Evolutionary conservation across 2,797 vertebrate species (phyloP).

Genomic region (Neosilurus hyrtlii): DNA sequence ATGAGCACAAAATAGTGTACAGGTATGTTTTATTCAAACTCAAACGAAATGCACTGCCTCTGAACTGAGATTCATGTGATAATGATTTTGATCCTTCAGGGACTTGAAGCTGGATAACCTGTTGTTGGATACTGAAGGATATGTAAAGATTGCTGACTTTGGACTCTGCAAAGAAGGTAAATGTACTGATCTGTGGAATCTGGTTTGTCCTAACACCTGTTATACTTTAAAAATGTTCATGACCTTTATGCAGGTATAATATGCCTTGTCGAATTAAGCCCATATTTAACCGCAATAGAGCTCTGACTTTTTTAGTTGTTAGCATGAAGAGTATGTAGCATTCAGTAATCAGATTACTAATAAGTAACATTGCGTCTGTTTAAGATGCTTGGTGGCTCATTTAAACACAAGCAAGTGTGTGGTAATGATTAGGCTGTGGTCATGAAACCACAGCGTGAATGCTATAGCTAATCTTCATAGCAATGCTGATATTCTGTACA

Average conservation of each 20-base stretch:
- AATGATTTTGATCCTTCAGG: constrained; percentile 56
- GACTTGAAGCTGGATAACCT: constrained; percentile 96
- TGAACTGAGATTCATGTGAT: neutral
- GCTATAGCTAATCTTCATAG: too few relatives aligned
- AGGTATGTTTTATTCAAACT: constrained; percentile 75
- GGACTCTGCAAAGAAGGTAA: constrained; percentile 99
- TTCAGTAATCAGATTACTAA: neutral
- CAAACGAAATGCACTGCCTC: neutral
- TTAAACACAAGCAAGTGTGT: neutral
- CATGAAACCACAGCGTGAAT: too few relatives aligned
- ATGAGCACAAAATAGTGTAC: constrained; percentile 99
- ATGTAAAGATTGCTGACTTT: constrained; percentile 98
- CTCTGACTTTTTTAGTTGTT: neutral
- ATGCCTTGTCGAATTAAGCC: neutral
- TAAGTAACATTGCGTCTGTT: neutral
- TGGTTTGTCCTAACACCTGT: neutral
- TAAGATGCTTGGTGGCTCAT: neutral
- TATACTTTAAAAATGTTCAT: neutral
- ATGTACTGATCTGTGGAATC: neutral
- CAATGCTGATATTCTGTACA: too few relatives aligned
- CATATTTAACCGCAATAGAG: neutral
- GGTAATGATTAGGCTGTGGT: neutral
- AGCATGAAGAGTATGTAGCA: too few relatives aligned
- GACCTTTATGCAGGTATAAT: neutral
- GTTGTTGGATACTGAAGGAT: constrained; percentile 95